Percentiles rank a stretch among this genome's conserved stretches.
phyloP scores from a whole-genome alignment of 37 sponge, comb jelly and placozoan genomes.

The Amphimedon queenslandica region DNA sequence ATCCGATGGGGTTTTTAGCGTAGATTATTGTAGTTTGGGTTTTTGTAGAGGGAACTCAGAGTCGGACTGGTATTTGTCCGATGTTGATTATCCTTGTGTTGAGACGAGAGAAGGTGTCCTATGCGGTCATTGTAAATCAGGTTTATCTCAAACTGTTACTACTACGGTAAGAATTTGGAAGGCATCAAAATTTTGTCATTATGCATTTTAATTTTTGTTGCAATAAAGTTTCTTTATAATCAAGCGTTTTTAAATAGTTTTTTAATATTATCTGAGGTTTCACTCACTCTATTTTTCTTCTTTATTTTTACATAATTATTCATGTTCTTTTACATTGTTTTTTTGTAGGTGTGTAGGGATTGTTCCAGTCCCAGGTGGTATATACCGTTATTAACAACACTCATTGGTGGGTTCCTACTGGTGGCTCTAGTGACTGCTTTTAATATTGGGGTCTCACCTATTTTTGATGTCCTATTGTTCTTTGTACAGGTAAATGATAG shows the following conservation, averaged over 20 bases:
- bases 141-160: slow-evolving; percentile 58
- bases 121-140: slow-evolving; percentile 73
- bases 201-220: too few relatives aligned
- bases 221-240: slow-evolving; percentile 10
- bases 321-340: not conserved
- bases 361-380: too few relatives aligned
- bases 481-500: too few relatives aligned
- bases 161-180: slow-evolving; percentile 47
- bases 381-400: too few relatives aligned
- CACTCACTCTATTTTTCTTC: slow-evolving; percentile 16
- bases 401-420: too few relatives aligned
- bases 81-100: slow-evolving; percentile 50
- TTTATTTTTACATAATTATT: slow-evolving; percentile 37
- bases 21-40: slow-evolving; percentile 48
- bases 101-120: too few relatives aligned
- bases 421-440: too few relatives aligned
- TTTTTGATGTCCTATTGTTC: too few relatives aligned
- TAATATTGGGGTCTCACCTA: too few relatives aligned
- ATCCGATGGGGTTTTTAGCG: slow-evolving; percentile 12
- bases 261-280: slow-evolving; percentile 9
- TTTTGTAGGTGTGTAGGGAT: too few relatives aligned
- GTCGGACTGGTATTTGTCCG: slow-evolving; percentile 29
- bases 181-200: too few relatives aligned
- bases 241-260: slow-evolving; percentile 51
- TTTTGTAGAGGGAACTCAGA: slow-evolving; percentile 35